A percentile compares a stretch with the other conserved stretches of the same genome.
Conservation (phyloP, 2,797 vertebrate species). For the Gymnoscopelus microlampas region DNA sequence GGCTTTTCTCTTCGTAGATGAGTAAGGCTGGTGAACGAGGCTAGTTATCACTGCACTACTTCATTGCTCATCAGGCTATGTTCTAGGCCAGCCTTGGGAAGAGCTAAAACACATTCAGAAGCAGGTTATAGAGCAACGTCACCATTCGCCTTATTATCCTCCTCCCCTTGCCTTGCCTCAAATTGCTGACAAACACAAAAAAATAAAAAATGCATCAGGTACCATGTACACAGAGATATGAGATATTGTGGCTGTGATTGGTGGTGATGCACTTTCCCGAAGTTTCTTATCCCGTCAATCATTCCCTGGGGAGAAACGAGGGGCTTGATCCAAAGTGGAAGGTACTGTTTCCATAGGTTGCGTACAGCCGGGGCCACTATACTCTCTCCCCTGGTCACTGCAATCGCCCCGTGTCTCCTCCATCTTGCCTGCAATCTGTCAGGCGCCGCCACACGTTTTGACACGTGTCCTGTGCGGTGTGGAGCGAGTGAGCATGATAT, state of each 20-base stretch:
- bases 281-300: conserved; percentile 75
- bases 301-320: conserved; percentile 43
- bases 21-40: too few species aligned
- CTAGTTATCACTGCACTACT: too few species aligned
- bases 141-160: conserved; percentile 29
- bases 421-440: conserved; percentile 76
- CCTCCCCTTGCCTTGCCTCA: conserved; percentile 10
- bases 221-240: conserved; percentile 42
- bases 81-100: conserved; percentile 14
- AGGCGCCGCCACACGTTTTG: conserved; percentile 72
- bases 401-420: conserved; percentile 72
- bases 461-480: conserved; percentile 73
- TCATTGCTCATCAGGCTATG: too few species aligned
- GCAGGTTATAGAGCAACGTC: conserved; percentile 53
- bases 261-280: conserved; percentile 73
- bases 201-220: neutral
- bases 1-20: too few species aligned
- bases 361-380: conserved; percentile 55
- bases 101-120: conserved; percentile 24
- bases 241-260: conserved; percentile 62
- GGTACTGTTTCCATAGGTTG: conserved; percentile 67
- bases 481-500: conserved; percentile 68
- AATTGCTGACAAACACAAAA: conserved; percentile 40
- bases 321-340: conserved; percentile 67
- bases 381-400: conserved; percentile 61